phyloP scores from a whole-genome alignment of 2,888 invertebrate species.

The Mayetiola destructor region DNA sequence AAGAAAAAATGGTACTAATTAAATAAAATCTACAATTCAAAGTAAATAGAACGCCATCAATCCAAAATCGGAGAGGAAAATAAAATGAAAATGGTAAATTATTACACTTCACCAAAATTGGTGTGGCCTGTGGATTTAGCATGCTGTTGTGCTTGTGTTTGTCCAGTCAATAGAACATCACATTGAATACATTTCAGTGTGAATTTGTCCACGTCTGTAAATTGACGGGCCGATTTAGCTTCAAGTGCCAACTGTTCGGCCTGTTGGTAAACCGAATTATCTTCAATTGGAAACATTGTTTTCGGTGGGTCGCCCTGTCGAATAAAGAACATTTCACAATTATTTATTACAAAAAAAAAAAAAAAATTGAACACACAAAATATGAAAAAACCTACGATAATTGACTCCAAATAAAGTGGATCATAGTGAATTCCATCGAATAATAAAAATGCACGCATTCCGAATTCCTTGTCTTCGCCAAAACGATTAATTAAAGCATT shows the following conservation, averaged over 20 bases:
- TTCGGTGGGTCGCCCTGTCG: constrained; percentile 51
- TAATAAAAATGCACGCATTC: constrained; percentile 68
- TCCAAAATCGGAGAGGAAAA: too few species aligned
- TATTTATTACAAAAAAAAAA: not conserved
- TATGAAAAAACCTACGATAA: constrained; percentile 44
- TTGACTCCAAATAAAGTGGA: constrained; percentile 73
- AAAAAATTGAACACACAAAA: not conserved
- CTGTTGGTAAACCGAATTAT: constrained; percentile 55
- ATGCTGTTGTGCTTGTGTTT: constrained; percentile 69
- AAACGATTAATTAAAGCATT: constrained; percentile 82
- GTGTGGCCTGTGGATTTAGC: constrained; percentile 72
- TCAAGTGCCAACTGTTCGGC: constrained; percentile 76
- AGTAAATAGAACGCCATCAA: too few species aligned
- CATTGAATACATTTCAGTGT: constrained; percentile 74
- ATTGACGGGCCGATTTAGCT: constrained; percentile 78
- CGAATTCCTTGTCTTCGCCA: constrained; percentile 80
- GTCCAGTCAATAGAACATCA: constrained; percentile 58
- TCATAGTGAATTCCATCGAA: constrained; percentile 97
- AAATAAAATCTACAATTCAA: too few species aligned
- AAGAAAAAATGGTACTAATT: too few species aligned
- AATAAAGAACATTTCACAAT: constrained; percentile 12
- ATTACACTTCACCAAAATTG: constrained; percentile 62
- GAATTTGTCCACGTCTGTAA: constrained; percentile 79
- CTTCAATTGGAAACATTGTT: constrained; percentile 67
- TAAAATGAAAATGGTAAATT: too few species aligned